phyloP scores from a whole-genome alignment of 2,797 vertebrate species.

The Eupleurogrammus muticus region DNA sequence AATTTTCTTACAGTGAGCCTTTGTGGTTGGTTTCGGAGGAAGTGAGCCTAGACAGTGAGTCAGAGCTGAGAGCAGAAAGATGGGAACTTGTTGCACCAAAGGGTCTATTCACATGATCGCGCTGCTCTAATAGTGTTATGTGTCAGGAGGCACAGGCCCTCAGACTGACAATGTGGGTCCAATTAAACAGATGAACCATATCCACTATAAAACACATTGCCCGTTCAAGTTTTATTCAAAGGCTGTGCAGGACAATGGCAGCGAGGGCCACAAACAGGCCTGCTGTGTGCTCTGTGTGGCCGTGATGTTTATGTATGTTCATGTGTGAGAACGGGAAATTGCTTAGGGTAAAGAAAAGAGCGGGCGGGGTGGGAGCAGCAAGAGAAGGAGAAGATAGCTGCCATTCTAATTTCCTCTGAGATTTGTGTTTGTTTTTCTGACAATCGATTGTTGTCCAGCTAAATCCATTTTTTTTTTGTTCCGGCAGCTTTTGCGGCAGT shows the following conservation, averaged over 20 bases:
- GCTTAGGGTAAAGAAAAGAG: slow-evolving; percentile 57
- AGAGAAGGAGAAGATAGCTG: slow-evolving; percentile 16
- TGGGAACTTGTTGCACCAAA: slow-evolving; percentile 28
- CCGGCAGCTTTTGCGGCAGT: slow-evolving; percentile 29
- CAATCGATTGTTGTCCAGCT: slow-evolving; percentile 39
- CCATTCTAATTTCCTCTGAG: slow-evolving; percentile 49
- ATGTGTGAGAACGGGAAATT: slow-evolving; percentile 76
- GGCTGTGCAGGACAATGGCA: slow-evolving; percentile 49
- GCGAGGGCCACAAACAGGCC: slow-evolving; percentile 48
- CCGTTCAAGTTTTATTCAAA: slow-evolving; percentile 46
- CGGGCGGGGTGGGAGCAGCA: slow-evolving; percentile 22
- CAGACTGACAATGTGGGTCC: slow-evolving; percentile 26
- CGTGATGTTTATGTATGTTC: slow-evolving; percentile 60
- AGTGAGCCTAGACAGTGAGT: slow-evolving; percentile 68
- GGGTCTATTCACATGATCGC: slow-evolving; percentile 46
- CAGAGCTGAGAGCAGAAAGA: slow-evolving; percentile 54
- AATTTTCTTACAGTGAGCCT: slow-evolving; percentile 53
- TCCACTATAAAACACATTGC: slow-evolving; percentile 34
- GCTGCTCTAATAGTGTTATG: slow-evolving; percentile 14
- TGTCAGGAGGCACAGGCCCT: slow-evolving; percentile 24
- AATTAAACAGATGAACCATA: slow-evolving; percentile 49
- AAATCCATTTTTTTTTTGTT: slow-evolving; percentile 41
- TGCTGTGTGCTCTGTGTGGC: slow-evolving; percentile 52
- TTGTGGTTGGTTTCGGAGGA: slow-evolving; percentile 64
- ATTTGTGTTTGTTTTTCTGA: slow-evolving; percentile 53